Evolutionary conservation across 2,888 invertebrate species (phyloP).

Genomic region (Latrodectus elegans): DNA sequence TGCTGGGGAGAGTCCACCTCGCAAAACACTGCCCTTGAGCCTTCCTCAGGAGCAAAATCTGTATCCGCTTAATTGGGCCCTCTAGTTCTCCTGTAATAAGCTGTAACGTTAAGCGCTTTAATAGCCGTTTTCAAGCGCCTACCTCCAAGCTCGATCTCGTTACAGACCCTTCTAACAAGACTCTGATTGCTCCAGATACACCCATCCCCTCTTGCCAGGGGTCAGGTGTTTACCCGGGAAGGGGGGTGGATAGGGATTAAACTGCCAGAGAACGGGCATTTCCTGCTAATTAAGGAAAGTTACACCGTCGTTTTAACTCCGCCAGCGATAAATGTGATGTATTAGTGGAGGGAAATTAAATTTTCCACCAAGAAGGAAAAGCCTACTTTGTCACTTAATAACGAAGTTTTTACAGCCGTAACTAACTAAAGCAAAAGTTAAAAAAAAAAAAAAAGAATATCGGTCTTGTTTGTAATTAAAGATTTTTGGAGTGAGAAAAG

Average conservation of each 20-base stretch:
- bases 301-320: constrained; percentile 20
- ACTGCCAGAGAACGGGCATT: constrained; percentile 37
- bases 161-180: constrained; percentile 25
- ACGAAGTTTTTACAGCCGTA: not conserved
- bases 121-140: constrained; percentile 42
- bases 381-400: not conserved
- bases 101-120: constrained; percentile 56
- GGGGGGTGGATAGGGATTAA: constrained; percentile 27
- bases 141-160: constrained; percentile 17
- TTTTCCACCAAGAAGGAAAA: not conserved
- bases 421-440: not conserved
- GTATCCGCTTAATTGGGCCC: constrained; percentile 37
- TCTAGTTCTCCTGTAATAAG: constrained; percentile 33
- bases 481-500: not conserved
- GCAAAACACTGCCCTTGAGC: not conserved
- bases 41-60: constrained; percentile 12
- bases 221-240: constrained; percentile 29
- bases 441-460: not conserved
- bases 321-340: constrained; percentile 20
- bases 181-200: constrained; percentile 13
- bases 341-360: not conserved
- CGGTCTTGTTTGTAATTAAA: not conserved
- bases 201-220: not conserved
- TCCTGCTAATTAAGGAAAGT: constrained; percentile 58
- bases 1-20: no score